Evolutionary conservation across 2,113 vertebrate species (phyloP).

Genomic region (Nothoprocta perdicaria): DNA sequence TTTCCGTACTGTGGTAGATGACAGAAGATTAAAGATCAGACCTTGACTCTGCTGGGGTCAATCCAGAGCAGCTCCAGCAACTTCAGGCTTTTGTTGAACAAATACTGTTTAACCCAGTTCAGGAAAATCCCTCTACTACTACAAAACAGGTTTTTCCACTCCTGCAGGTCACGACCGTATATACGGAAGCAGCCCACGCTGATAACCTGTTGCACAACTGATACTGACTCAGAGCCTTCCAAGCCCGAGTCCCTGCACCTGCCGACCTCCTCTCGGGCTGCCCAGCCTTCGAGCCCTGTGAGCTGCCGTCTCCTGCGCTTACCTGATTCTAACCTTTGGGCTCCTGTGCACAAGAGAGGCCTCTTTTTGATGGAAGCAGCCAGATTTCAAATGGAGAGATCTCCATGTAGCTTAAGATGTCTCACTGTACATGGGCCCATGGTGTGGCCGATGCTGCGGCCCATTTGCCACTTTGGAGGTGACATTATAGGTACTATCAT

Average conservation of each 20-base stretch:
- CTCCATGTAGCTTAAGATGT: not conserved
- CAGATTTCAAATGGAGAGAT: not conserved
- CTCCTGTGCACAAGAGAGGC: not conserved
- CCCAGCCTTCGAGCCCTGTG: not conserved
- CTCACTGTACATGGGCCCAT: not conserved
- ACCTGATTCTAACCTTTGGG: not conserved
- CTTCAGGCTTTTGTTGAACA: slow-evolving; percentile 37
- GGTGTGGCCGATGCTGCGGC: not conserved
- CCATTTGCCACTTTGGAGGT: not conserved
- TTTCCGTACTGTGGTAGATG: not conserved
- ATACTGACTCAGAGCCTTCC: slow-evolving; percentile 31
- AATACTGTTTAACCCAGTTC: slow-evolving; percentile 42
- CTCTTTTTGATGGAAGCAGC: not conserved
- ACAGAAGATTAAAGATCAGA: slow-evolving; percentile 13
- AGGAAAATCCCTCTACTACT: slow-evolving; percentile 59
- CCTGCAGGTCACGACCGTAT: slow-evolving; percentile 5
- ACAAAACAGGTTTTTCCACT: slow-evolving; percentile 65
- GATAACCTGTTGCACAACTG: slow-evolving; percentile 66
- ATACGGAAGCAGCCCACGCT: slow-evolving; percentile 48
- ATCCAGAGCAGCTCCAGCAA: slow-evolving; percentile 32
- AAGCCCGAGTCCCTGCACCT: slow-evolving; percentile 29
- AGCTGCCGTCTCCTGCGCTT: not conserved
- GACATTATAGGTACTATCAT: not conserved
- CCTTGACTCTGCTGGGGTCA: not conserved
- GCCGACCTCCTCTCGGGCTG: slow-evolving; percentile 19